A percentile compares a stretch with the other conserved stretches of the same genome.
Conservation (phyloP, 2,113 vertebrate genomes). For the Lasiurus cinereus region DNA sequence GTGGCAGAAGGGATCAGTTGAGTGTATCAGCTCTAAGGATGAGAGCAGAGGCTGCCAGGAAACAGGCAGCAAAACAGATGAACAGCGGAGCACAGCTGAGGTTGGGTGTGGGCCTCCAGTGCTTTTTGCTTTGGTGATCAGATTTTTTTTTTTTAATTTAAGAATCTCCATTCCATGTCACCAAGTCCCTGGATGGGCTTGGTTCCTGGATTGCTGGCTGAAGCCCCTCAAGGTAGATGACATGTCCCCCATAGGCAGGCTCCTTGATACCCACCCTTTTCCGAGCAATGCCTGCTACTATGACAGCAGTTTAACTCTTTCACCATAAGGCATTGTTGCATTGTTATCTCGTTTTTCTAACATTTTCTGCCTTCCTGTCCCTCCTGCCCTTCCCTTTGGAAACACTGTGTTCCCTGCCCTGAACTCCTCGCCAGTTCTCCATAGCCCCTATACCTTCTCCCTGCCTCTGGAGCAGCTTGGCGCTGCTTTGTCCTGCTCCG, state of each 20-base stretch:
- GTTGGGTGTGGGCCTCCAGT: too few relatives aligned
- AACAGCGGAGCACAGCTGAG: not conserved
- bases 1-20: not conserved
- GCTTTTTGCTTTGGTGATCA: not conserved
- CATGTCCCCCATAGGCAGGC: not conserved
- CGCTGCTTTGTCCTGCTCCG: not conserved
- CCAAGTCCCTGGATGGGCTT: not conserved
- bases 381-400: not conserved
- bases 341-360: not conserved
- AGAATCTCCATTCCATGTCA: not conserved
- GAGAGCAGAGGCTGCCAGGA: not conserved
- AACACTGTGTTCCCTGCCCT: not conserved
- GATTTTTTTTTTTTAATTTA: not conserved
- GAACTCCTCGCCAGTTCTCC: not conserved
- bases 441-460: not conserved
- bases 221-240: not conserved
- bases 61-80: not conserved
- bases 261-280: rapidly evolving
- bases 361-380: not conserved
- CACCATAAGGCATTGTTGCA: too few relatives aligned
- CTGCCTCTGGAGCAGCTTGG: not conserved
- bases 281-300: not conserved
- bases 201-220: not conserved
- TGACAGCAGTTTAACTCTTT: not conserved
- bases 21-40: not conserved